phyloP scores from a whole-genome alignment of 2,797 vertebrate species.

The Siniperca undulata region DNA sequence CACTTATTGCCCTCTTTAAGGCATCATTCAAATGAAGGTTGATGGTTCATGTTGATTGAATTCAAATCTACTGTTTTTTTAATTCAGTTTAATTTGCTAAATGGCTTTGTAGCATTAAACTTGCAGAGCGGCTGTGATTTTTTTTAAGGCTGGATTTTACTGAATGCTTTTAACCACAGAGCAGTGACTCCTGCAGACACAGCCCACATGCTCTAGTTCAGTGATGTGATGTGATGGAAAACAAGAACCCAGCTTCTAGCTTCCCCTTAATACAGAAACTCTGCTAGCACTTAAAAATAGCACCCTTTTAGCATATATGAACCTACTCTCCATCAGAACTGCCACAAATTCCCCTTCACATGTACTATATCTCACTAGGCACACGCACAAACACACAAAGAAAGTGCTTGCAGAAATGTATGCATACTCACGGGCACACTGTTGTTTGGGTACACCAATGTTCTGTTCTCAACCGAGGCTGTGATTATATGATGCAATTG shows the following conservation, averaged over 20 bases:
- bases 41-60: slow-evolving; percentile 3
- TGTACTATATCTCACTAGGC: slow-evolving; percentile 1
- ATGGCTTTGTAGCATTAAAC: neutral
- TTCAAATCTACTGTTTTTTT: slow-evolving; percentile 6
- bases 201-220: slow-evolving; percentile 27
- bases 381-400: slow-evolving; percentile 23
- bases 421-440: neutral
- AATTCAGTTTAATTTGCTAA: slow-evolving; percentile 14
- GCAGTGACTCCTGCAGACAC: neutral
- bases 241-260: slow-evolving; percentile 50
- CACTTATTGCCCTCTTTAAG: neutral
- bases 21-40: neutral
- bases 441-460: slow-evolving; percentile 41
- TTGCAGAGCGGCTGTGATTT: neutral
- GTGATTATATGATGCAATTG: slow-evolving; percentile 44
- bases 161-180: neutral
- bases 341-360: slow-evolving; percentile 40
- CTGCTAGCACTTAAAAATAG: slow-evolving; percentile 49
- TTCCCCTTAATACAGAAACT: slow-evolving; percentile 60
- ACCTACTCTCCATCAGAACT: slow-evolving; percentile 45
- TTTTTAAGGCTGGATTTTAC: neutral
- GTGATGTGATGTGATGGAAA: slow-evolving; percentile 41
- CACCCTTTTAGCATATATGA: slow-evolving; percentile 45
- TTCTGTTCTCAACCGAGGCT: slow-evolving; percentile 20
- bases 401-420: slow-evolving; percentile 17